Base-by-base conservation (phyloP, 2,888 invertebrate genomes). In the Drosophila hamatofila region DNA sequence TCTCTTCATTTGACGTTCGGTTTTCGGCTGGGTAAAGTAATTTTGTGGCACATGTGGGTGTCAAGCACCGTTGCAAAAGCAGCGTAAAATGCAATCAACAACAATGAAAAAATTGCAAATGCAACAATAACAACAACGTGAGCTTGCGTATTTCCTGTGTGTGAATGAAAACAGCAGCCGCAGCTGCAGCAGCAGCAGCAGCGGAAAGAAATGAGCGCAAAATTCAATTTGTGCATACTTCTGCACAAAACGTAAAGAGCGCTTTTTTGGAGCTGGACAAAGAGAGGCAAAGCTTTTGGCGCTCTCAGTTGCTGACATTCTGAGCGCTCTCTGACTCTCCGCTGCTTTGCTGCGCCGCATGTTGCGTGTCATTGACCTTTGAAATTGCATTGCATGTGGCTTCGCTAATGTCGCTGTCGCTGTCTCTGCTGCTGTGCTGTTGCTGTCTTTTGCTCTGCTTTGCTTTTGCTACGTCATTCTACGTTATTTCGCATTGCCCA, bases 301-400 rank as follows among this genome's bases (percentile, higher is more conserved):
- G 59, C 69, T 73, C 60, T 66, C 21, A 11, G 11, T 64, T 49
- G 44, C 37, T 71, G 56, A 23, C 27, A 27, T 72, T 67, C 14
- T 25, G 58, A 5, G 35, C 58, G 65, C 75, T 74, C 67, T 63
- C 37, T 51, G 41, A 6, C 18, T 39, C 39, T 18, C 18, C 8
- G 39, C 62, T 57, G 39, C 65, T 73, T 35, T 65, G 76, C 55
- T 66, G 58, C 54, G 70, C 80, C 80, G 83, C 80, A 78, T 61
- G 80, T 69, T 73, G 83, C 68, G 83, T 81, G 90, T 80, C 84
- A 85, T 88, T 90, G 90, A 88, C 89, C 88, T 86, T 88, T 89
- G 88, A 79, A 88, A 80, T 80, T 80, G 87, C 76, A 89, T 91
- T 90, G 83, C 88, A 80, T 77, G 78, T 90, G 80, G 75, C 75